A percentile compares a stretch with the other conserved stretches of the same genome.
phyloP scores from a whole-genome alignment of 2,888 invertebrate genomes.

The Eupelmus urozonus region DNA sequence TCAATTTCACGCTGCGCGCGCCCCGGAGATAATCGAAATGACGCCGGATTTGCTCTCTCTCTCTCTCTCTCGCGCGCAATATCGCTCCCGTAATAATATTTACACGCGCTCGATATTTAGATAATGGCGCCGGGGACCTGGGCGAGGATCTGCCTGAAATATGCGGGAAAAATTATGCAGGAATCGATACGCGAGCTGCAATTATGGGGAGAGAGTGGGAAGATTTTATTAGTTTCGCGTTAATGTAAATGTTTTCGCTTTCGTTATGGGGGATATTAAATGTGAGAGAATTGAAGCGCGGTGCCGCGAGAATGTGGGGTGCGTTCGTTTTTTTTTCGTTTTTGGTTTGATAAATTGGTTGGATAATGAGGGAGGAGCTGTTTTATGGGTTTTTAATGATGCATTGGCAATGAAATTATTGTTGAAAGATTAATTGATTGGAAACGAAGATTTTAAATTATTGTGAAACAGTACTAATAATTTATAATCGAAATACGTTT shows the following conservation, averaged over 20 bases:
- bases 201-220: background rate
- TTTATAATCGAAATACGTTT: no score
- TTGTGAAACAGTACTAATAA: no score
- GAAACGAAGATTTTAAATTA: no score
- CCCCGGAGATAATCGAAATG: constrained; percentile 43
- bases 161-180: constrained; percentile 4
- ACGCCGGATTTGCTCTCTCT: constrained; percentile 8
- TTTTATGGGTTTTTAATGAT: no score
- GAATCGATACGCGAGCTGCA: constrained; percentile 2
- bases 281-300: constrained; percentile 1
- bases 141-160: background rate
- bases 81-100: constrained; percentile 22
- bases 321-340: no score
- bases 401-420: no score
- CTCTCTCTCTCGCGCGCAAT: no score
- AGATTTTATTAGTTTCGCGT: constrained; percentile 8
- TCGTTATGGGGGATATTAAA: constrained; percentile 23
- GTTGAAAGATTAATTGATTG: no score
- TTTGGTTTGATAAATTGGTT: no score
- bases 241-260: constrained; percentile 47
- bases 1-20: constrained; percentile 55
- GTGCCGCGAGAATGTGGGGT: no score
- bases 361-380: no score
- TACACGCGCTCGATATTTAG: constrained; percentile 39
- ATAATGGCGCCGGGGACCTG: constrained; percentile 4